Percentiles rank a stretch among this genome's conserved stretches.
Conservation (phyloP, 2,797 vertebrate genomes). For the Xyrichtys novacula region DNA sequence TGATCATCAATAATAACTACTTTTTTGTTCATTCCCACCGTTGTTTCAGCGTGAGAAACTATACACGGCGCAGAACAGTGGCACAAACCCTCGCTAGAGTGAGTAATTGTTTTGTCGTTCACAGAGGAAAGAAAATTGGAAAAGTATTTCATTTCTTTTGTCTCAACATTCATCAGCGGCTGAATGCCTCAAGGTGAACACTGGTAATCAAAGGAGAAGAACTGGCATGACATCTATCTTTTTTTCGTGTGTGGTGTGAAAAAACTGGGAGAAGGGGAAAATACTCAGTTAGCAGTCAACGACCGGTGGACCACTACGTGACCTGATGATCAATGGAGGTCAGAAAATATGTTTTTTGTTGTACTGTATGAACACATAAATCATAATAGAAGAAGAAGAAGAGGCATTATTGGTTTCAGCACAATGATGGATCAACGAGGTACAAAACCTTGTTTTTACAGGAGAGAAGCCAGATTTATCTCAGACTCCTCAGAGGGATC, state of each 20-base stretch:
- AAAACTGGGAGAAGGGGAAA: slow-evolving; percentile 19
- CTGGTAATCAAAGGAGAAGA: slow-evolving; percentile 66
- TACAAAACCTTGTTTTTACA: slow-evolving; percentile 11
- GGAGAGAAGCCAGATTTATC: slow-evolving; percentile 42
- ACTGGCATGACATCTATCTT: slow-evolving; percentile 49
- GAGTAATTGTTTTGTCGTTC: slow-evolving; percentile 47
- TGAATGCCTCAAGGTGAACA: slow-evolving; percentile 63
- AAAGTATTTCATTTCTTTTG: slow-evolving; percentile 63
- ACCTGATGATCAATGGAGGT: slow-evolving; percentile 54
- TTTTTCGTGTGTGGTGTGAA: slow-evolving; percentile 1
- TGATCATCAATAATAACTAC: slow-evolving; percentile 11
- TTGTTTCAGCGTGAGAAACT: slow-evolving; percentile 13
- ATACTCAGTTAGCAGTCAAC: background rate
- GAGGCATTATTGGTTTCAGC: slow-evolving; percentile 14
- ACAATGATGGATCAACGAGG: background rate
- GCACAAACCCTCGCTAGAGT: slow-evolving; percentile 21
- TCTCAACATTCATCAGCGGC: slow-evolving; percentile 68
- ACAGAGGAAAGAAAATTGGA: slow-evolving; percentile 34
- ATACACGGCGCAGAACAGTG: slow-evolving; percentile 18
- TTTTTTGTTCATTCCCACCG: slow-evolving; percentile 11
- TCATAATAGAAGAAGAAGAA: slow-evolving; percentile 14
- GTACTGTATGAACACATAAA: slow-evolving; percentile 18
- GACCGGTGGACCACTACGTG: slow-evolving; percentile 26
- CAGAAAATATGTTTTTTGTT: slow-evolving; percentile 43
- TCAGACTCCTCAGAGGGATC: slow-evolving; percentile 40